Evolutionary conservation across 2,113 vertebrate species (phyloP), one percentile per base, ranked within the genome.

Genomic region (Aramus guarauna): DNA sequence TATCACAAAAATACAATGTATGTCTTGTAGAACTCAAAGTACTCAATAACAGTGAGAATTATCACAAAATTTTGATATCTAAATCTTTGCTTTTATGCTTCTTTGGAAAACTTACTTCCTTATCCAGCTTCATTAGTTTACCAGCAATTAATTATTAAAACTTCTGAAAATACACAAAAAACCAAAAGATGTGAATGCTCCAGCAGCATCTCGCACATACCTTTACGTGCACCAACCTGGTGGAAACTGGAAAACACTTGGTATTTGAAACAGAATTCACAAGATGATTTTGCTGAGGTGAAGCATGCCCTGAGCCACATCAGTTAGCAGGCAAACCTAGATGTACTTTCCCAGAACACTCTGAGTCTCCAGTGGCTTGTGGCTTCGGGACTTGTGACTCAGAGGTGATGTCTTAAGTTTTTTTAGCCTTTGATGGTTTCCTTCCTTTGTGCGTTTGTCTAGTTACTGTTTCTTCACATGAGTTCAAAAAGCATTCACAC

Each of bases 31-130:
- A 87, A 39, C 15, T 85, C 12, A 8, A 55, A 60, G 8, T 24
- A 24, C 26, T 73, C 6, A 0, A 3, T 52, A 27, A n/a, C 0
- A 0, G 30, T 32, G 59, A 41, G 12, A 60, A 36, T 59, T 66
- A 52, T 27, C 47, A 45, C 36, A 21, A 15, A 30, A 24, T 45
- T 4, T 85, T 50, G 32, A 2, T 50, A 67, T 4, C 39, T 76
- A 32, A 72, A 6, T 45, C 22, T 85, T 88, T 75, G 34, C 24
- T n/a, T 56, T 36, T 50, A 0, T 67, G 39, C n/a, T 89, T 30
- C 15, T 81, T 72, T 17, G 19, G 39, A 90, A 82, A 67, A 39
- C 34, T 39, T 81, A 23, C 11, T 23, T 78, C 50, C 5, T 30
- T 41, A 20, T 41, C 41, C 30, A 37, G 30, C 30, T 69, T 79